Evolutionary conservation across 2,113 vertebrate genomes (phyloP), one percentile per base, ranked within the genome.

Genomic region (Erythrocercus mccallii): DNA sequence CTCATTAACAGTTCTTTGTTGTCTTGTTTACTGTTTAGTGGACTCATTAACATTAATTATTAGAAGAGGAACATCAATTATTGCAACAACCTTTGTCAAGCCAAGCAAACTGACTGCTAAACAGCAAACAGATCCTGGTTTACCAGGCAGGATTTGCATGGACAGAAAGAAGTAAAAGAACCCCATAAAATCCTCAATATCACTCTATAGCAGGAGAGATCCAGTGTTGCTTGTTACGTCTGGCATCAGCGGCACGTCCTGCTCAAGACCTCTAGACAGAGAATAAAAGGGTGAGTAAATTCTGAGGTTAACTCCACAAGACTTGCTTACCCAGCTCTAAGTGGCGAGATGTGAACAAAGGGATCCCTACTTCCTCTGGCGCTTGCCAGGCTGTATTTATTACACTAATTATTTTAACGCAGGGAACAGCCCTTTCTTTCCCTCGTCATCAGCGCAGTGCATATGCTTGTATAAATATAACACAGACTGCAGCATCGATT

Each of bases 1-100:
- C 95, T 96, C 94, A 96, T 97, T 97, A 97, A 90, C 93, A 88
- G 87, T 91, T 90, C 87, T 89, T 86, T 96, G 86, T 96, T 93
- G 76, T 93, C 92, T 93, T 96, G 91, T 95, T 94, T 92, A 93
- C 84, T 81, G 60, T 92, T 92, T 91, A 88, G 88, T 82, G 82
- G 87, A 88, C 69, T 97, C 95, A 94, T 95, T 96, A 96, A 95
- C 81, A 80, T 88, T 92, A 96, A 95, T 94, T 95, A 92, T 96
- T 93, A 87, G 78, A 91, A 84, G 82, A 91, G 71, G 88, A 68
- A 72, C 77, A 88, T 95, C 84, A 93, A 81, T 95, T 95, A 93
- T 92, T 93, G 76, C 79, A 89, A 45, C 85, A 95, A 85, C 94
- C 94, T 95, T 88, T 94, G 91, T 90, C 88, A 91, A 90, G 95